A percentile compares a stretch with the other conserved stretches of the same genome.
These are phyloP conservation scores for Cygnus atratus DNA, from an alignment of 2,113 vertebrate genomes.

Conservation along the genomic window DNA sequence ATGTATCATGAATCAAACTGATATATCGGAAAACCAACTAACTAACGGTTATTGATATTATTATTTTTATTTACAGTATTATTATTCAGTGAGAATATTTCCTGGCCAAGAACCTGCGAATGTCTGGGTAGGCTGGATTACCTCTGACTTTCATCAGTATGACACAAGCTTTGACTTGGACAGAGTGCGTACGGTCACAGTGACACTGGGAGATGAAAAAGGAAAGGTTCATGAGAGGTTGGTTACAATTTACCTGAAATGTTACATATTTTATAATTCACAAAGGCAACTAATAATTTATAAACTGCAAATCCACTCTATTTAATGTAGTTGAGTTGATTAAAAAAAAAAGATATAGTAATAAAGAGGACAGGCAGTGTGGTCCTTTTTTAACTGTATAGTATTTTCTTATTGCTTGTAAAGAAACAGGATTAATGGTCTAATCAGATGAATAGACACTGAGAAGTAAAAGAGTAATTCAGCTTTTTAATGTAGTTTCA, in stretches of 20 bases:
- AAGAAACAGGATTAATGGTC: not conserved
- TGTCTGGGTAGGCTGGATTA: conserved; percentile 98
- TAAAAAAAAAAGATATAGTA: not conserved
- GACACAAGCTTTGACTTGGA: conserved; percentile 90
- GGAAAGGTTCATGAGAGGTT: conserved; percentile 98
- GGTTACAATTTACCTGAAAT: conserved; percentile 47
- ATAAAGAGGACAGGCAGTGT: not conserved
- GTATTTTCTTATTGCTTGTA: not conserved
- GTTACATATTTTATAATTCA: not conserved
- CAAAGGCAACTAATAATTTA: not conserved
- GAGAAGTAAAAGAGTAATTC: not conserved
- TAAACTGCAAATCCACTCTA: not conserved
- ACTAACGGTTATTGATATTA: not conserved
- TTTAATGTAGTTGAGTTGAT: not conserved
- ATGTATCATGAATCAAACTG: not conserved
- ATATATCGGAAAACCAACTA: not conserved
- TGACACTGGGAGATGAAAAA: conserved; percentile 95
- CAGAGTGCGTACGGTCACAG: conserved; percentile 91
- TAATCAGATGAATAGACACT: not conserved
- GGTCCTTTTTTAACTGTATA: not conserved
- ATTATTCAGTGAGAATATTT: conserved; percentile 94
- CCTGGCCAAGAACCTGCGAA: conserved; percentile 94
- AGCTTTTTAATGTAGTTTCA: not conserved
- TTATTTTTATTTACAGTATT: conserved; percentile 81
- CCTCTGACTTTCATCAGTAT: conserved; percentile 95